A percentile compares a stretch with the other conserved stretches of the same genome.
phyloP scores from a whole-genome alignment of 2,888 invertebrate genomes.

The Chalcosyrphus nemorum region DNA sequence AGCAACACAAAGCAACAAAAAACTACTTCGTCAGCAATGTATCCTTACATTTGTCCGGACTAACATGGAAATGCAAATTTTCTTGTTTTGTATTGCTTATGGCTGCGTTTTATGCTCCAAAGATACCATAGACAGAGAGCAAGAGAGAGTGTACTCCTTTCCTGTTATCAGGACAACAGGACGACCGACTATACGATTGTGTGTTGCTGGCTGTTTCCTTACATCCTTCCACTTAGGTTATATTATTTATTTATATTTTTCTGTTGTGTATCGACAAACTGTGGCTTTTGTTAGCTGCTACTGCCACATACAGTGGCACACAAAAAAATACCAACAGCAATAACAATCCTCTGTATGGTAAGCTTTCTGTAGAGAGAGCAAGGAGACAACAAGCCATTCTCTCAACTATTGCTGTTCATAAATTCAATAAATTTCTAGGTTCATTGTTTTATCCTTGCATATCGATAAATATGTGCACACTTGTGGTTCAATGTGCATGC shows the following conservation, averaged over 20 bases:
- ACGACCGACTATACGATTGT: slow-evolving; percentile 39
- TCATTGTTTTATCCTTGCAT: slow-evolving; percentile 71
- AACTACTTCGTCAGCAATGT: slow-evolving; percentile 72
- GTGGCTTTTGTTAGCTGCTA: slow-evolving; percentile 59
- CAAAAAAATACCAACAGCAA: slow-evolving; percentile 36
- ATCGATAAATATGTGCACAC: slow-evolving; percentile 60
- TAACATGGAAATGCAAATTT: slow-evolving; percentile 70
- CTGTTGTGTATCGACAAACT: slow-evolving; percentile 69
- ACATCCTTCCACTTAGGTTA: slow-evolving; percentile 64
- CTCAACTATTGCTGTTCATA: slow-evolving; percentile 57
- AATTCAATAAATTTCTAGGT: slow-evolving; percentile 70
- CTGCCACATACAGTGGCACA: slow-evolving; percentile 1
- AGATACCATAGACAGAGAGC: slow-evolving; percentile 9
- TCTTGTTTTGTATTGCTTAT: slow-evolving; percentile 73
- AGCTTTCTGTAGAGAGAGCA: slow-evolving; percentile 9
- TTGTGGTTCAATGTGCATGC: slow-evolving; percentile 60
- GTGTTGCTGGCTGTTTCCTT: slow-evolving; percentile 32
- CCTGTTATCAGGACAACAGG: slow-evolving; percentile 53
- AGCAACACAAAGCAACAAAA: slow-evolving; percentile 35
- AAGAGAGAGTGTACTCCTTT: slow-evolving; percentile 26
- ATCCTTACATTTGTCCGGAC: slow-evolving; percentile 65
- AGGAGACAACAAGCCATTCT: slow-evolving; percentile 1
- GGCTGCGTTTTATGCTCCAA: slow-evolving; percentile 69
- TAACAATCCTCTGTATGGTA: slow-evolving; percentile 2
- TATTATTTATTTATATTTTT: slow-evolving; percentile 71